Evolutionary conservation across 2,888 invertebrate genomes (phyloP), one percentile per base, ranked within the genome.

Genomic region (Dioctria rufipes): DNA sequence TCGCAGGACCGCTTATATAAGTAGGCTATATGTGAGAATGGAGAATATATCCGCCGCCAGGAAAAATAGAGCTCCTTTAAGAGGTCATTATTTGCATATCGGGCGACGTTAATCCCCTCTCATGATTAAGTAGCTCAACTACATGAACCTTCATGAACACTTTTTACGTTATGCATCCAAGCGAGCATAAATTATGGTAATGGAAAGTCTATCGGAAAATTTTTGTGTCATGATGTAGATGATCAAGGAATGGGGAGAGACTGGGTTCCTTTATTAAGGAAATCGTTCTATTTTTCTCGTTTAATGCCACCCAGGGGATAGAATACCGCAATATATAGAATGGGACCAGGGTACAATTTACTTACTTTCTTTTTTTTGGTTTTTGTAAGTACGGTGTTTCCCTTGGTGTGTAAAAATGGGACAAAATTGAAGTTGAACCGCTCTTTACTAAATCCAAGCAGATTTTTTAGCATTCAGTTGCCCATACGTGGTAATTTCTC

Each of bases 31-130:
- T 54, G n/a, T 11, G 8, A n/a, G 40, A 11, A 39, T 25, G 54
- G 25, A 42, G 60, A 54, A 54, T n/a, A n/a, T 8, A 54, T 54
- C 54, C n/a, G 11, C 46, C 3, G 13, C 2, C 4, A 13, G 51
- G 65, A 81, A 81, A 71, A 43, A 61, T 75, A 11, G 60, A 60
- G 60, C 46, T 46, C 42, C 69, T 77, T 67, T 80, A 80, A 51
- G 80, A 77, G 81, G 81, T 81, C 81, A 81, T 81, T 81, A 81
- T 81, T 81, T 81, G 80, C 81, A 81, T 81, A 81, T 81, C 80
- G 80, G 51, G 79, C 43, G 46, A 78, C 51, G 40, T 65, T 78
- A 51, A 65, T 77, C 42, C 40, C 65, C 42, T 65, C 49, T 65
- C 65, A 58, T 78, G 78, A 78, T 78, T 67, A 78, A 78, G 58